Base-by-base conservation (phyloP, 2,113 vertebrate species). In the Morone chrysops region DNA sequence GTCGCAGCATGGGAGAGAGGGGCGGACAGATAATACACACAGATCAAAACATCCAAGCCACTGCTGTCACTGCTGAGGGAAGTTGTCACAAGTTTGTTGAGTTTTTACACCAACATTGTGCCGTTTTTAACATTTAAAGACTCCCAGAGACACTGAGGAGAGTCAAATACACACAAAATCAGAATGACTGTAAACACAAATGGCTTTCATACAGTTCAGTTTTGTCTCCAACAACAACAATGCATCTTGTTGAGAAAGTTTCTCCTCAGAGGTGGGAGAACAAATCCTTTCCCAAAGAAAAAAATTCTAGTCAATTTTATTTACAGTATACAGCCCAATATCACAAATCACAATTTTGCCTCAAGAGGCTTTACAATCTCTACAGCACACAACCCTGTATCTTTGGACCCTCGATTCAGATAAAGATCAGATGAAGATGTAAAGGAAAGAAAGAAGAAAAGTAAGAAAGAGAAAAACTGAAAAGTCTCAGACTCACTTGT, bases 1-100 rank as follows among this genome's bases (percentile, higher is more conserved):
- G 82, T 80, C 84, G 0, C 90, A 89, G 89, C 89, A 22, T 75
- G 92, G 77, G 80, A 67, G 68, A 2, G 68, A 67, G 72, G 48
- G 20, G 70, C 6, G 36, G 5, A 16, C 31, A 0, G 43, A 65
- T 18, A 54, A 47, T 67, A 81, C 82, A 70, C 70, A 59, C 80
- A 76, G 66, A 89, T 84, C 74, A 86, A 82, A 88, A 86, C 87
- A 43, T 31, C 83, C 6, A 6, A 69, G 75, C 54, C 13, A 67
- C 61, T 12, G 80, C 70, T 41, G 73, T 16, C 62, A 14, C 53
- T 43, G 40, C 53, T 1, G 36, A 54, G 38, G 53, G 56, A 87
- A 78, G 81, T 65, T 77, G 17, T 38, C 56, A 68, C 77, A 76
- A 74, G 69, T 75, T 60, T n/a, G 9, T 16, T n/a, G 47, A 68